Base-by-base conservation (phyloP, 2,797 vertebrate species). In the Sebastes goodei region DNA sequence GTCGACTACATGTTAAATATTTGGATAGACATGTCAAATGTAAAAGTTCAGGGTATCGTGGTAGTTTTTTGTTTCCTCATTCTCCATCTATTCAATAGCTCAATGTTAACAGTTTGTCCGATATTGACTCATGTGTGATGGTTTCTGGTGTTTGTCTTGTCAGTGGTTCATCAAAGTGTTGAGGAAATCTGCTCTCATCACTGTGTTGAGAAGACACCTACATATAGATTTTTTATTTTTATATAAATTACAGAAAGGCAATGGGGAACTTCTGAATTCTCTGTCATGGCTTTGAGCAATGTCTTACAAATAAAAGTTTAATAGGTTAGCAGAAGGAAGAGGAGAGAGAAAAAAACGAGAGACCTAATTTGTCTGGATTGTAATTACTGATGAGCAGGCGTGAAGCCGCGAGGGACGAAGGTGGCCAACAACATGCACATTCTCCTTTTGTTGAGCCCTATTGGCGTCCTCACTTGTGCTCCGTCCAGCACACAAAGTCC, bases 251-350 rank as follows among this genome's bases (percentile, higher is more conserved):
- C 89, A 87, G 76, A 93, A 89, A 89, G 71, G 86, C 92, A 67
- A 66, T 53, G 57, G 68, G 83, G 75, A 87, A 76, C 92, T 94
- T 92, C 88, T 88, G 60, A 93, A 96, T 96, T 96, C 95, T 94
- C 95, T 96, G 95, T 95, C 92, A 96, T 95, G 94, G 77, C 90
- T 95, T 94, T 92, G 90, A 95, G 95, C 92, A 90, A 88, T 87
- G 92, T 95, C 93, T 93, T 84, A 87, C 82, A 90, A 95, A 95
- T 96, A 92, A 95, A 96, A 95, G 89, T 95, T 95, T 95, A 94
- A 96, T 94, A 92, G 90, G 87, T 93, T 93, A 90, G 91, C 91
- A 85, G 79, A 94, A 90, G 83, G 82, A 88, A 91, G 83, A 80
- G 76, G 73, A 46, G 88, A 55, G 80, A 81, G 74, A 73, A 83